Evolutionary conservation across 2,113 vertebrate species (phyloP).

Genomic region (Antechinus flavipes): DNA sequence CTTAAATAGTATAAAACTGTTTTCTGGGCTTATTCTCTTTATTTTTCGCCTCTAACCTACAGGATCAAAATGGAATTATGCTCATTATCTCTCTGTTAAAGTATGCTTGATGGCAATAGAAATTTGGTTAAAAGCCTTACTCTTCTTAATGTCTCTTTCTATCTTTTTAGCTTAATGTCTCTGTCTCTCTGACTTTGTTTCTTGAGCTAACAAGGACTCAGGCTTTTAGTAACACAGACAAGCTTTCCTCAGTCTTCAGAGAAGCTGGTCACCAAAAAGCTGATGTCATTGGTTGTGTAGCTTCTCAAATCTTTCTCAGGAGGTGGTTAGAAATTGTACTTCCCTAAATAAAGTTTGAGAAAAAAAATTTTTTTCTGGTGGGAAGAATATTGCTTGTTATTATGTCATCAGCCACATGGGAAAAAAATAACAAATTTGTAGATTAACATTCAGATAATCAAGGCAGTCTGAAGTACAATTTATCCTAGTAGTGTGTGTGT

Average conservation of each 20-base stretch:
- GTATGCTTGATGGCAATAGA: neutral
- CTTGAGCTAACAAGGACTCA: neutral
- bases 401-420: neutral
- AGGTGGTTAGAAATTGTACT: neutral
- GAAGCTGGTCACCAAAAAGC: accelerated
- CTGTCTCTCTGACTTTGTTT: too few relatives aligned
- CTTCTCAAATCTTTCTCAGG: neutral
- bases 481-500: neutral
- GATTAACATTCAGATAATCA: too few relatives aligned
- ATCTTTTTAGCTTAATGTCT: too few relatives aligned
- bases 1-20: neutral
- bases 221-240: neutral
- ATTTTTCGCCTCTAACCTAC: neutral
- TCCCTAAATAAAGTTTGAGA: neutral
- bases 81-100: neutral
- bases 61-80: neutral
- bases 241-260: neutral
- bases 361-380: neutral
- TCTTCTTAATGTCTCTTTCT: neutral
- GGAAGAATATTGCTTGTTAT: too few relatives aligned
- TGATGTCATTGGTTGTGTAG: accelerated
- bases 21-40: neutral
- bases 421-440: neutral
- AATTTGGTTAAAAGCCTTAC: neutral
- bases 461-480: neutral